These are phyloP conservation scores for Parnassius glacialis DNA, from an alignment of 2,888 invertebrate species.

Conservation along the genomic window DNA sequence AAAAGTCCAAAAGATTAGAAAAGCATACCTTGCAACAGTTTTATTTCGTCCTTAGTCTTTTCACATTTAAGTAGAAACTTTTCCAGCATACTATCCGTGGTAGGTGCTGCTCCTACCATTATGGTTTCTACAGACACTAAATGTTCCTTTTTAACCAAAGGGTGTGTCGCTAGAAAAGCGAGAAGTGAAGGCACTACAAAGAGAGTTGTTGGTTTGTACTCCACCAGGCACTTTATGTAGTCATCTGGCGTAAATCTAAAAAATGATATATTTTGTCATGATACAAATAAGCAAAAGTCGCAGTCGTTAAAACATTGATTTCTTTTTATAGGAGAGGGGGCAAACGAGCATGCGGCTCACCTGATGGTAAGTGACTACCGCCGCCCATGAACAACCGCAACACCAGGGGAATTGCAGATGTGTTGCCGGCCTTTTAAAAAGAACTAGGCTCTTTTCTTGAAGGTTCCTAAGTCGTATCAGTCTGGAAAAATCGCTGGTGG, in stretches of 20 bases:
- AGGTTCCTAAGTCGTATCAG: no score
- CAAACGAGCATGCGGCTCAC: no score
- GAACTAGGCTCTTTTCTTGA: no score
- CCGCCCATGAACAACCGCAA: no score
- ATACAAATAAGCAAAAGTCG: conserved; percentile 7
- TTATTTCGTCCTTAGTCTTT: conserved; percentile 72
- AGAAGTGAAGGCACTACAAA: conserved; percentile 90
- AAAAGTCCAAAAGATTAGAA: no score
- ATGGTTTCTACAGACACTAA: conserved; percentile 83
- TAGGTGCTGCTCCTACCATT: conserved; percentile 88
- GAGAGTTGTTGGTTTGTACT: conserved; percentile 82
- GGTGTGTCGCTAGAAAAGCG: conserved; percentile 87
- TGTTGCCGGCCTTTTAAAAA: no score
- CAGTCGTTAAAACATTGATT: neutral
- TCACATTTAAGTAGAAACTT: conserved; percentile 83
- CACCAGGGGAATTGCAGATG: no score
- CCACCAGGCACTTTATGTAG: conserved; percentile 83
- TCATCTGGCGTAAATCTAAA: conserved; percentile 86
- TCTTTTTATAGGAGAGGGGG: no score
- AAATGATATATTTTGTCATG: conserved; percentile 10
- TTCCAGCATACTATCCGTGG: conserved; percentile 82
- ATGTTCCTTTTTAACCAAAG: conserved; percentile 84
- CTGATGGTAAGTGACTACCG: no score
- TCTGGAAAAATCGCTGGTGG: no score
- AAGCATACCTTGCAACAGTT: conserved; percentile 64